Base-by-base conservation (phyloP, 2,888 invertebrate genomes). In the Steinernema carpocapsae region DNA sequence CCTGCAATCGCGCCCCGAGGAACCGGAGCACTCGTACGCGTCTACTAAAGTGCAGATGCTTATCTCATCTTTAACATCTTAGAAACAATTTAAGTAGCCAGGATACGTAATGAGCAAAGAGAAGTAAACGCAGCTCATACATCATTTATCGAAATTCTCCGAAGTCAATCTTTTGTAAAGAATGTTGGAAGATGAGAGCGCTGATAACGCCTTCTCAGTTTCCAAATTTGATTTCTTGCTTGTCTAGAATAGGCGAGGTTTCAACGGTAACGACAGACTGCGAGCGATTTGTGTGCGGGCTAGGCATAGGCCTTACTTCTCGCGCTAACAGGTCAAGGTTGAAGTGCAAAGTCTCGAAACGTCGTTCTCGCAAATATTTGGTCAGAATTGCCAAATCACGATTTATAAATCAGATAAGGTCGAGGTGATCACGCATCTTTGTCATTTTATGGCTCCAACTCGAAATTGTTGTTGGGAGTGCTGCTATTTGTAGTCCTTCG, bases 31-130 rank as follows among this genome's bases (percentile, higher is more conserved):
- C 64, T 64, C 26, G 64, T 64, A 32, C 64, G n/a, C 29, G 64
- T 64, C 64, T 64, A 64, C 64, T n/a, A 64, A 64, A 64, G 64
- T 64, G 64, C 64, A 64, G 64, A 64, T 64, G 26, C 64, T 64
- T 64, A 64, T 64, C 64, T 56, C 29, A 17, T 37, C 32, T 64
- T 29, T 14, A 64, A 56, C 56, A 17, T 56, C 56, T 56, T 56
- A 26, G 56, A 56, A 56, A 56, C 56, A 56, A 56, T 56, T 56
- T 19, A 56, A 56, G 56, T 24, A 26, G 56, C 48, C 17, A 19
- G 48, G n/a, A 48, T 48, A 56, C 22, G 24, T 14, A 24, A 22
- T 56, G 56, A 19, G 22, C 22, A 14, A 22, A 12, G 14, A 22
- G 56, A 56, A 4, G 22, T 19, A 26, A 4, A 26, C 14, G 56